phyloP scores from a whole-genome alignment of 2,797 vertebrate species.

The Epinephelus malabaricus region DNA sequence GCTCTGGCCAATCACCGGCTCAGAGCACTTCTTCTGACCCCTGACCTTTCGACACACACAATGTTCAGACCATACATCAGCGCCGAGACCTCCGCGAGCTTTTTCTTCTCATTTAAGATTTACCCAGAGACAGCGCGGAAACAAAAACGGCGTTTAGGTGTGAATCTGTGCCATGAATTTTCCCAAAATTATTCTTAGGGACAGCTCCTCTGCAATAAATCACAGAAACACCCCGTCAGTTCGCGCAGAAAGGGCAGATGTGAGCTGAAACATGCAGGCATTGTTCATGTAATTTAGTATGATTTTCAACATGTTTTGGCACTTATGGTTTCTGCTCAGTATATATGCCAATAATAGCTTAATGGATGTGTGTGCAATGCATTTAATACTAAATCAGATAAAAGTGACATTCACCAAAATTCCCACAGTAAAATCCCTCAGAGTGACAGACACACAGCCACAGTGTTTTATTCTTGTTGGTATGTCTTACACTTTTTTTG shows the following conservation, averaged over 20 bases:
- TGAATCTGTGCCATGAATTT: conserved; percentile 68
- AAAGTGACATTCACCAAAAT: background rate
- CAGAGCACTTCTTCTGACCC: conserved; percentile 84
- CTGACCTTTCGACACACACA: conserved; percentile 87
- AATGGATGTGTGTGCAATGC: conserved; percentile 12
- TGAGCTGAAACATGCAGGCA: conserved; percentile 46
- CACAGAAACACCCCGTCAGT: conserved; percentile 54
- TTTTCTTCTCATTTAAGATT: conserved; percentile 71
- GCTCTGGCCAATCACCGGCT: conserved; percentile 94
- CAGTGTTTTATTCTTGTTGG: background rate
- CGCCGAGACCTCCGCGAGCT: conserved; percentile 67
- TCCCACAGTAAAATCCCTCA: background rate
- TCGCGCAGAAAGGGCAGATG: conserved; percentile 35
- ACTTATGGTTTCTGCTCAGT: conserved; percentile 29
- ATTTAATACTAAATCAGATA: conserved; percentile 18
- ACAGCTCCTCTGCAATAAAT: conserved; percentile 62
- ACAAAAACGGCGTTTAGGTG: conserved; percentile 77
- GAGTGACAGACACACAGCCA: background rate
- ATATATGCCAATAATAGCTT: conserved; percentile 22
- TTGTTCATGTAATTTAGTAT: conserved; percentile 18
- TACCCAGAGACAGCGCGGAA: conserved; percentile 69
- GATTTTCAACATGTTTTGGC: conserved; percentile 35
- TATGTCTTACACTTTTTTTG: background rate
- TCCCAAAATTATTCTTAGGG: conserved; percentile 63
- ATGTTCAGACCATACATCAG: conserved; percentile 85